Evolutionary conservation across 2,797 vertebrate species (phyloP).

Genomic region (Sphenopsis melanotis): DNA sequence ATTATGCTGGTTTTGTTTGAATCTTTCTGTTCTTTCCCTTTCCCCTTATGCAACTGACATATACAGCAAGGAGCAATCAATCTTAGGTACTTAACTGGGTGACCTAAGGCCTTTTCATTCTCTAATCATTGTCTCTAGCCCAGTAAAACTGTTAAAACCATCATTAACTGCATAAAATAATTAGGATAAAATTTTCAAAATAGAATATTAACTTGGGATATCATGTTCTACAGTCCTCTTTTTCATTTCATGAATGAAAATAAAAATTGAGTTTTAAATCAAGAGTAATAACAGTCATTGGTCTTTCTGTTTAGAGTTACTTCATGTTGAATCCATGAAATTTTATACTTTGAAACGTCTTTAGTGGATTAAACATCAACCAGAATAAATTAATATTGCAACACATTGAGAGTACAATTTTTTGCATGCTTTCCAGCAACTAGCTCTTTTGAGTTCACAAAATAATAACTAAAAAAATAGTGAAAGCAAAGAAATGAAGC

Average conservation of each 20-base stretch:
- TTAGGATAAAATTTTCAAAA: not conserved
- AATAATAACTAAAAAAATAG: not conserved
- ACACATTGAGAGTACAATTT: not conserved
- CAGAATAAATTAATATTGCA: not conserved
- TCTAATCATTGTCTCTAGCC: not conserved
- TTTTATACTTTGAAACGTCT: not conserved
- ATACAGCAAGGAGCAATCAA: not conserved
- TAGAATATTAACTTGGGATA: not conserved
- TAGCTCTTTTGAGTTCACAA: not conserved
- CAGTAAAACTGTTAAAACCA: not conserved
- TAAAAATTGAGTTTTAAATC: not conserved
- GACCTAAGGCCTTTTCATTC: not conserved
- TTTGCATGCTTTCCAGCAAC: not conserved
- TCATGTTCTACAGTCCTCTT: not conserved
- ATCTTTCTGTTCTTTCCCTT: not conserved
- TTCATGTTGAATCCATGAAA: not conserved
- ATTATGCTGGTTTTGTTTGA: not conserved
- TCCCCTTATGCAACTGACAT: not conserved
- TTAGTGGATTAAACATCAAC: not conserved
- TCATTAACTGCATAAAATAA: not conserved
- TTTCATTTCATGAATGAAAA: not conserved
- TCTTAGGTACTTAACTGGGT: not conserved
- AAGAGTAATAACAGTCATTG: not conserved
- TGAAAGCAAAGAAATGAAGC: not conserved
- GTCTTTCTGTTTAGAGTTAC: not conserved